Evolutionary conservation across 2,888 invertebrate species (phyloP), one percentile per base, ranked within the genome.

Genomic region (Sesia bembeciformis): DNA sequence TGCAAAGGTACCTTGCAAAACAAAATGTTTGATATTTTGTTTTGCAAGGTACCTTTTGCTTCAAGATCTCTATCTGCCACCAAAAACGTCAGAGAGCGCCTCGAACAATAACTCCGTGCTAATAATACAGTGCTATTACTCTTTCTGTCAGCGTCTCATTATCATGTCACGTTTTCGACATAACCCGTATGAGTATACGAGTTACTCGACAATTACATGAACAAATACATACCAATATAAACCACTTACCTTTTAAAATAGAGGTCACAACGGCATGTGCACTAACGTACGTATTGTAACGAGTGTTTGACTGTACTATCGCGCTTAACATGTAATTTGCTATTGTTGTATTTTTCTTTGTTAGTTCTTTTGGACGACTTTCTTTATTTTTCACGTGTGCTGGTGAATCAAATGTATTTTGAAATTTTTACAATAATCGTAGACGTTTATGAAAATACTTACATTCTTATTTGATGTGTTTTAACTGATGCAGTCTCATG

Each of bases 81-180:
- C 8, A 46, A 46, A 46, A 46, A 46, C 46, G n/a, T 8, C 8
- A 4, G 4, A 46, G 46, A 46, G n/a, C 23, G 23, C 23, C 23
- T 23, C 23, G 23, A 8, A 46, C 46, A 46, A 46, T 46, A 46
- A 46, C 46, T 8, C 38, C n/a, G n/a, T 38, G 39, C 5, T 59
- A 56, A 59, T 65, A 64, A 64, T 63, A 56, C 49, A 50, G 54
- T 51, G 58, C 60, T 58, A 68, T 76, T 72, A 68, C 62, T 70
- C 63, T 65, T 64, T 59, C 62, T 64, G 65, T 66, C 67, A 58
- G 61, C 61, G 58, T 66, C 67, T 66, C 65, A 62, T 61, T 60
- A 54, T 53, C 58, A 54, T 59, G 67, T 76, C 78, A 78, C 78
- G 77, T 73, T 76, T 73, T 69, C 52, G 60, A 62, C 68, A 73